Base-by-base conservation (phyloP, 2,888 invertebrate genomes). In the Philonicus albiceps region DNA sequence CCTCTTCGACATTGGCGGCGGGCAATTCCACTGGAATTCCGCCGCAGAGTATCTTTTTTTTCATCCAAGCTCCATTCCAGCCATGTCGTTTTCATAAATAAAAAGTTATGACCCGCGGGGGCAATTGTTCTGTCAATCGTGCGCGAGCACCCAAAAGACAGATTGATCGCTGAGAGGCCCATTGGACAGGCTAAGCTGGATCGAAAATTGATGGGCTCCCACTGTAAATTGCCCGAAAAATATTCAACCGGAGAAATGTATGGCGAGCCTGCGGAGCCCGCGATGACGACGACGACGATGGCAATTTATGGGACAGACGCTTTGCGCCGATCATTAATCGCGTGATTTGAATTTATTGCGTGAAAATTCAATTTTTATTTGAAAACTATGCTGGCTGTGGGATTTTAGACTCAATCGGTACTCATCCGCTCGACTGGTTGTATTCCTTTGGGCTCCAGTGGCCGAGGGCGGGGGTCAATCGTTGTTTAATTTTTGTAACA, bases 81-180 rank as follows among this genome's bases (percentile, higher is more conserved):
- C 27, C n/a, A 74, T n/a, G 37, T 37, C 22, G 27, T 83, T 8
- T 73, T 27, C 43, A 72, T 84, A 84, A 84, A 84, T 84, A 84
- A 84, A 72, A 84, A 84, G 40, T 49, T 73, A 43, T 84, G 84
- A 43, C 40, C 84, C 84, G 40, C 73, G 73, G 84, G 73, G 73
- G 72, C 84, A 84, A 84, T 84, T 84, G 84, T 84, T 73, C 84
- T 84, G 84, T 84, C 84, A 84, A 84, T 84, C 84, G 84, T 27
- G 30, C 30, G 75, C n/a, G 75, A 37, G 75, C 64, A 64, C 64
- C 11, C 43, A 37, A 73, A n/a, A 84, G 84, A 73, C 22, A 73
- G 84, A 84, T 84, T 84, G 73, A 84, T 84, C 73, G 40, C 64
- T 64, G 64, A 64, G 27, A 64, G 27, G 22, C 31, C 81, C 30